Evolutionary conservation across 2,113 vertebrate species (phyloP), one percentile per base, ranked within the genome.

Genomic region (Lathamus discolor): DNA sequence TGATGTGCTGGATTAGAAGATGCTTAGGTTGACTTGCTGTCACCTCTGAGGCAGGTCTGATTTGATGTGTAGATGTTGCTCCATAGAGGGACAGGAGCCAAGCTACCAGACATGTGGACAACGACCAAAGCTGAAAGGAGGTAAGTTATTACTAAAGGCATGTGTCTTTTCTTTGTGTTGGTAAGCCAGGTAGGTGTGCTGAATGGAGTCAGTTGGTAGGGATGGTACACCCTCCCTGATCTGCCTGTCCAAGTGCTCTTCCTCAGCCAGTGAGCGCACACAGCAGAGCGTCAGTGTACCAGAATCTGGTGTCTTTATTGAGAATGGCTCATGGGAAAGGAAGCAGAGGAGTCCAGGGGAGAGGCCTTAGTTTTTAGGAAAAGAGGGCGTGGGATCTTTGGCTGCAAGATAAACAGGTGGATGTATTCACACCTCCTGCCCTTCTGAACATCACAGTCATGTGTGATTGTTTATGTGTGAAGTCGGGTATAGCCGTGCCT

Each of bases 221-320:
- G 33, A 7, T 72, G 49, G 39, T 24, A 10, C 16, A 19, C 4
- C 0, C 20, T 49, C 25, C 33, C 68, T 89, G 49, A 33, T 64
- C 51, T 64, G 39, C 28, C 37, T 57, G 76, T 22, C 31, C 16
- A 11, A 10, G 13, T 24, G 13, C 25, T 83, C 16, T 57, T 68
- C 52, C 46, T 73, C 35, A 51, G 7, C 17, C 1, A 0, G 7
- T 2, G 1, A 17, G 39, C 0, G 1, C 1, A 2, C 19, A 6
- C 4, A 4, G 68, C 68, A 68, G 51, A 46, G 48, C 7, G 4
- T 70, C 67, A 49, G 19, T 1, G 2, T 67, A 11, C 13, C 51
- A 41, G 13, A 4, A 1, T 20, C 31, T 83, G 3, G 7, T 51
- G 3, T 29, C 23, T 77, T 28, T 55, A 16, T 9, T 80, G 35